These are phyloP conservation scores for Paralichthys olivaceus DNA, from an alignment of 2,113 vertebrate species.

Conservation along the genomic window DNA sequence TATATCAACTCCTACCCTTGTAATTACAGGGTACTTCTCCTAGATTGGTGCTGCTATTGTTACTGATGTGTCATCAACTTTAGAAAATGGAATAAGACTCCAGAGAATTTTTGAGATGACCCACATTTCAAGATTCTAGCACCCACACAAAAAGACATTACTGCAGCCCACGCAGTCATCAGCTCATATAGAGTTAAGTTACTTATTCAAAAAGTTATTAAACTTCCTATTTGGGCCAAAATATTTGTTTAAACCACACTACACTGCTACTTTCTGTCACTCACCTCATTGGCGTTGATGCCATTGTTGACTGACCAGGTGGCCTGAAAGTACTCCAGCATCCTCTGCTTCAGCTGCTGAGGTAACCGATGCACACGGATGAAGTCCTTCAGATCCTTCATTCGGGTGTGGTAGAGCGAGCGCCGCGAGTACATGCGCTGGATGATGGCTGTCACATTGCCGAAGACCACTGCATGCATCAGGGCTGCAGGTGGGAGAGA, in stretches of 20 bases:
- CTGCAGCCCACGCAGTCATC: neutral
- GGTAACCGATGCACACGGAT: constrained; percentile 94
- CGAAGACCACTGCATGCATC: constrained; percentile 98
- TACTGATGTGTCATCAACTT: constrained; percentile 39
- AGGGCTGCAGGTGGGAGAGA: constrained; percentile 81
- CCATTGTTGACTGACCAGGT: constrained; percentile 98
- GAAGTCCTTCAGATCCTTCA: constrained; percentile 98
- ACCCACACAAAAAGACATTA: constrained; percentile 1
- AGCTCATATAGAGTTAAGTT: neutral
- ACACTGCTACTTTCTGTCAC: neutral
- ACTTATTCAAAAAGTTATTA: neutral
- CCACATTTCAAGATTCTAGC: constrained; percentile 42
- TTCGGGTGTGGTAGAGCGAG: constrained; percentile 95
- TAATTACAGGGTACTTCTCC: constrained; percentile 44
- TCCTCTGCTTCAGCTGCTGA: constrained; percentile 94
- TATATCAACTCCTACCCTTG: constrained; percentile 40
- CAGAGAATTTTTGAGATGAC: constrained; percentile 35
- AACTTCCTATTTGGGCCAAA: too few relatives aligned
- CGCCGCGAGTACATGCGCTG: constrained; percentile 98
- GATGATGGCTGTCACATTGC: constrained; percentile 97
- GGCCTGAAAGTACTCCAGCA: constrained; percentile 98
- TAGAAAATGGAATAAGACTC: constrained; percentile 62
- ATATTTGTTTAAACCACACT: neutral
- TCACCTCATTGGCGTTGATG: constrained; percentile 94
- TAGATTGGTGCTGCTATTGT: constrained; percentile 26